A percentile compares a stretch with the other conserved stretches of the same genome.
Conservation (phyloP, 2,888 invertebrate species). For the Brassicogethes aeneus region DNA sequence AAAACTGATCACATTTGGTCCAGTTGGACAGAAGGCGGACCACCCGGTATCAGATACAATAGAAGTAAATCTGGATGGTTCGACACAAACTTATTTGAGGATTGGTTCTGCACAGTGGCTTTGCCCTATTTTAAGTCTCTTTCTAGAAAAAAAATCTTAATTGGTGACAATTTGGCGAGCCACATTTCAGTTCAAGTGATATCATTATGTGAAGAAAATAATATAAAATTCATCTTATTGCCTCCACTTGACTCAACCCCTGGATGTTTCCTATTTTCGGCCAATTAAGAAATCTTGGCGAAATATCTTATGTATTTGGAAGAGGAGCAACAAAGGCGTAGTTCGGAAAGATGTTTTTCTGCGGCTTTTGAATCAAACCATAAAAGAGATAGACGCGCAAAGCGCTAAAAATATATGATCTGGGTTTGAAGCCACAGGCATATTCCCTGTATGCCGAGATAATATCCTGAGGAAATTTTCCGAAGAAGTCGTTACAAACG, state of each 20-base stretch:
- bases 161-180: too few species aligned
- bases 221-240: constrained; percentile 8
- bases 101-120: constrained; percentile 5
- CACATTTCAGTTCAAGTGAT: constrained; percentile 4
- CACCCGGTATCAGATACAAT: constrained; percentile 8
- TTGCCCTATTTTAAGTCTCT: constrained; percentile 8
- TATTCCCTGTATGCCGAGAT: too few species aligned
- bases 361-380: too few species aligned
- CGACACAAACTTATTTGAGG: constrained; percentile 4
- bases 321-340: constrained; percentile 6
- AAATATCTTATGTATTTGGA: constrained; percentile 5
- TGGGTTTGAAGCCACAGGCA: too few species aligned
- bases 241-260: constrained; percentile 6
- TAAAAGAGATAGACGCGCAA: too few species aligned
- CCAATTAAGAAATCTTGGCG: constrained; percentile 6
- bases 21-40: constrained; percentile 8
- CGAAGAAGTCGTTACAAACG: too few species aligned
- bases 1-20: constrained; percentile 10
- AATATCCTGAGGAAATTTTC: too few species aligned
- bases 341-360: constrained; percentile 13
- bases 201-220: constrained; percentile 7
- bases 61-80: constrained; percentile 8
- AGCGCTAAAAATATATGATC: too few species aligned
- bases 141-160: neutral
- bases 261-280: constrained; percentile 7